Base-by-base conservation (phyloP, 1,140 invertebrate species). In the Wasmannia auropunctata region DNA sequence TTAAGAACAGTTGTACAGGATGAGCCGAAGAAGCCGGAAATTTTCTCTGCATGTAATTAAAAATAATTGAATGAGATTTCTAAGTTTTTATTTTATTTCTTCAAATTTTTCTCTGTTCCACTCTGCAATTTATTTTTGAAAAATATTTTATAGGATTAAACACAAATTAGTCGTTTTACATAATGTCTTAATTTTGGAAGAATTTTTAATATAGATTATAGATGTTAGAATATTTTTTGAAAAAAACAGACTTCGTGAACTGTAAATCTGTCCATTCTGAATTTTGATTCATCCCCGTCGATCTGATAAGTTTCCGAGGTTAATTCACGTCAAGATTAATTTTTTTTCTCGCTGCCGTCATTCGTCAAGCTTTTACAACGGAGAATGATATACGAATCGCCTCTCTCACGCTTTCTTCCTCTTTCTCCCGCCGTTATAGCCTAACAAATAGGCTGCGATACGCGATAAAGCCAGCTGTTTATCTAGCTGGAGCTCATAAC, bases 371-470 rank as follows among this genome's bases (percentile, higher is more conserved):
- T 80, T 80, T 58, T 83, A 72, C 25, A 28, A 28, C n/a, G 40
- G 37, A 14, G 46, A 69, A n/a, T 80, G 77, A 69, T 80, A 54
- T 56, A 65, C 79, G 79, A n/a, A 74, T 72, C 28, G 54, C 14
- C 14, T 74, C 14, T 74, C 67, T 74, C 79, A 58, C 79, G 51
- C 37, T 83, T 58, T 83, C 67, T 72, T 58, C 40, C 51, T 74
- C 67, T 43, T 58, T 81, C 65, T 74, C 67, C 10, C 37, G 79
- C 67, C 19, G 60, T 72, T 58, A 58, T 58, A n/a, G 37, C 25
- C 28, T 46, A 58, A 83, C 54, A 83, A 83, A 83, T 83, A 83
- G 67, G 37, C 25, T 80, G 49, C 62, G 77, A 80, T 69, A 80
- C 19, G 67, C 67, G 79, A 83, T 83, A 74, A 74, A 58, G 31